Evolutionary conservation across 1,140 invertebrate species (phyloP).

Genomic region (Leptinotarsa lineolata): DNA sequence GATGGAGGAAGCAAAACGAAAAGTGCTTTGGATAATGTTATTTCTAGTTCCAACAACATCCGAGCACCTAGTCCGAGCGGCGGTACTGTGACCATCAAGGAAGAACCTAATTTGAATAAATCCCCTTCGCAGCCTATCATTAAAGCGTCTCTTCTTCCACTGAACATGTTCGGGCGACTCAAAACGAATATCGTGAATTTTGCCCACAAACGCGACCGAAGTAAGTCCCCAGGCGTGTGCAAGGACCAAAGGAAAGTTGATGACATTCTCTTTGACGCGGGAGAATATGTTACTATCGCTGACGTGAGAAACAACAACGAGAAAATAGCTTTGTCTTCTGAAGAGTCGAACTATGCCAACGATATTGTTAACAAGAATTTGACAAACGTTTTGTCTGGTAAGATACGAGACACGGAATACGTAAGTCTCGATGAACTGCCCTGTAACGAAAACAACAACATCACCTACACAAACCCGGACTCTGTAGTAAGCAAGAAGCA

Average conservation of each 20-base stretch:
- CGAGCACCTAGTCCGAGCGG: constrained; percentile 54
- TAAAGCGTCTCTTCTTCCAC: constrained; percentile 60
- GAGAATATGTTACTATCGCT: constrained; percentile 83
- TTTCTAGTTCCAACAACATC: constrained; percentile 29
- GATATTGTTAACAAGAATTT: constrained; percentile 62
- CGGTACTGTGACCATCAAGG: constrained; percentile 53
- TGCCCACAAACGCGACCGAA: constrained; percentile 55
- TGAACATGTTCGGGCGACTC: constrained; percentile 66
- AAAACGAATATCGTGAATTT: constrained; percentile 64
- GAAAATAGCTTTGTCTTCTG: constrained; percentile 56
- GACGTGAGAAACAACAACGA: constrained; percentile 78
- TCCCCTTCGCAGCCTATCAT: constrained; percentile 53
- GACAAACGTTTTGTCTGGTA: constrained; percentile 61
- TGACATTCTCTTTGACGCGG: constrained; percentile 59
- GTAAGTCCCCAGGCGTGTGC: constrained; percentile 52
- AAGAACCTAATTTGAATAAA: constrained; percentile 45
- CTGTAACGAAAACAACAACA: constrained; percentile 59
- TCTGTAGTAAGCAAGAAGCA: constrained; percentile 62
- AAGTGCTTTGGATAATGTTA: constrained; percentile 3
- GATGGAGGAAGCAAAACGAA: constrained; percentile 20
- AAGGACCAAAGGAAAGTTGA: constrained; percentile 21
- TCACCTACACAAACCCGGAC: constrained; percentile 53
- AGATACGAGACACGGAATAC: constrained; percentile 71
- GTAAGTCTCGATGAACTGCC: constrained; percentile 80
- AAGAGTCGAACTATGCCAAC: constrained; percentile 60